phyloP scores from a whole-genome alignment of 2,797 vertebrate species.

The Mionectes olivaceus region DNA sequence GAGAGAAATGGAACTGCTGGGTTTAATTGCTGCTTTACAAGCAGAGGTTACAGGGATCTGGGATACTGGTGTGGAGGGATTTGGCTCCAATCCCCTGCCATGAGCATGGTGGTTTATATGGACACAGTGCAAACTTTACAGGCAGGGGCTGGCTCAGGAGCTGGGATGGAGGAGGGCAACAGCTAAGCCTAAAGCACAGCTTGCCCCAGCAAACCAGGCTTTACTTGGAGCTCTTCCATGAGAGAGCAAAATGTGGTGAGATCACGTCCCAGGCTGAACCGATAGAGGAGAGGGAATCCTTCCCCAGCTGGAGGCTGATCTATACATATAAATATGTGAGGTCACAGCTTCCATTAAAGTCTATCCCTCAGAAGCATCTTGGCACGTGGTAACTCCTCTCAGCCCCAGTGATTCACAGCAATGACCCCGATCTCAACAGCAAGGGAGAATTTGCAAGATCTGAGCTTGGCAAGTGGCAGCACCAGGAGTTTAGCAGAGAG shows the following conservation, averaged over 20 bases:
- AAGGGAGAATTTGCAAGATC: neutral
- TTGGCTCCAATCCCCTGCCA: neutral
- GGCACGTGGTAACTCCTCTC: neutral
- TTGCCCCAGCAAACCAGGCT: neutral
- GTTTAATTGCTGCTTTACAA: neutral
- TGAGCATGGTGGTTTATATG: neutral
- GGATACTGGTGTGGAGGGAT: neutral
- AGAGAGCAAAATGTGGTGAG: neutral
- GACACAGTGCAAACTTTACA: neutral
- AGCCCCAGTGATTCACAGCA: slow-evolving; percentile 17
- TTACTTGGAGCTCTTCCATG: slow-evolving; percentile 38
- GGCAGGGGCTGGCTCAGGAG: neutral
- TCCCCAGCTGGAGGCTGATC: slow-evolving; percentile 23
- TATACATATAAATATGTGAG: slow-evolving; percentile 33
- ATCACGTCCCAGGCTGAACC: slow-evolving; percentile 31
- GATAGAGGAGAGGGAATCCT: slow-evolving; percentile 41
- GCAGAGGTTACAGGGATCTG: neutral
- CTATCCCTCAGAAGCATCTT: neutral
- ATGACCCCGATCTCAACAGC: neutral
- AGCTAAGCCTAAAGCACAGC: neutral
- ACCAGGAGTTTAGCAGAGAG: neutral
- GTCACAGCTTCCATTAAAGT: slow-evolving; percentile 28
- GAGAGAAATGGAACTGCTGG: neutral
- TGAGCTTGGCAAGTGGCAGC: neutral
- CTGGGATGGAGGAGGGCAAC: neutral